Percentiles rank a stretch among this genome's conserved stretches.
Conservation (phyloP, 2,113 vertebrate genomes). For the Hystrix cristata region DNA sequence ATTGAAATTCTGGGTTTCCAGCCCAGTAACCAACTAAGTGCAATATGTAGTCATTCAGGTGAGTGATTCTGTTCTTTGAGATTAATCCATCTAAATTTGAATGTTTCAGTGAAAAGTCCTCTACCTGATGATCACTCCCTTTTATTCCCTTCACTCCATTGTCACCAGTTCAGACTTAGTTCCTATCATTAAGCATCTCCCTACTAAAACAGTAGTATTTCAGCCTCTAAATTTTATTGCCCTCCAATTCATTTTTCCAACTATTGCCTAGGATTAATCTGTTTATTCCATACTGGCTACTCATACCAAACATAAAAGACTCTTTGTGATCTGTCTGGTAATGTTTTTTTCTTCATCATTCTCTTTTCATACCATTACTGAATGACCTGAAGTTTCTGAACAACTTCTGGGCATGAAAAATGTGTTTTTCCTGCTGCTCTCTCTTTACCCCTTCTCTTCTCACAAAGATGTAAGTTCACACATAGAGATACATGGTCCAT, state of each 20-base stretch:
- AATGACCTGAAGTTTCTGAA: background rate
- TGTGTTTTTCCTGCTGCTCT: background rate
- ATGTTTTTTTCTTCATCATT: background rate
- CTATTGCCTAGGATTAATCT: background rate
- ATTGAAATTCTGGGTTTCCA: conserved; percentile 93
- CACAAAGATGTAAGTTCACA: background rate
- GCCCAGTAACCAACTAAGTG: conserved; percentile 91
- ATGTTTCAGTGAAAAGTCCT: background rate
- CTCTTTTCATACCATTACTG: background rate
- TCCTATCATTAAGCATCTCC: background rate
- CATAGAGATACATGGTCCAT: background rate
- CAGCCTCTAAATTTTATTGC: background rate
- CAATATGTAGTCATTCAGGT: conserved; percentile 94
- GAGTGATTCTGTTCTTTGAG: conserved; percentile 66
- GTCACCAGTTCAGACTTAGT: background rate
- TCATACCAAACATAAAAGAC: background rate
- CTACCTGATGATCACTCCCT: background rate
- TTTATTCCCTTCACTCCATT: background rate
- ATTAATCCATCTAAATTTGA: background rate
- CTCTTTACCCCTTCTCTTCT: background rate
- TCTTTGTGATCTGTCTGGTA: background rate
- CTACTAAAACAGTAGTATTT: background rate
- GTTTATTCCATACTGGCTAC: background rate
- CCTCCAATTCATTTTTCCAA: background rate
- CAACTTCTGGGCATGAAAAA: background rate